These are phyloP conservation scores for Pteria penguin DNA, from an alignment of 2,888 invertebrate genomes.

Conservation along the genomic window DNA sequence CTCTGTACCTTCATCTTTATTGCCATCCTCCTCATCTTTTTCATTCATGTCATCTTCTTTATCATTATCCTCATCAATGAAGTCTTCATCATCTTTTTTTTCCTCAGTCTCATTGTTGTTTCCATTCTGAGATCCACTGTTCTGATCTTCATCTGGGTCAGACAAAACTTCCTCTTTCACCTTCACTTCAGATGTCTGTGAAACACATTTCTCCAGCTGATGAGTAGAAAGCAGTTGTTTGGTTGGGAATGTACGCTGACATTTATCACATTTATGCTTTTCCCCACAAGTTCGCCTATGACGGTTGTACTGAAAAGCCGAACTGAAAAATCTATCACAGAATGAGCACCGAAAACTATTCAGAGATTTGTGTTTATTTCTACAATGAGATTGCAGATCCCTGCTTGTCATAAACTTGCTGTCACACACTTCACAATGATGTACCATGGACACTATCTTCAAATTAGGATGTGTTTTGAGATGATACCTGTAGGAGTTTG, in stretches of 20 bases:
- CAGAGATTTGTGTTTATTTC: constrained; percentile 6
- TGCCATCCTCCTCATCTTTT: neutral
- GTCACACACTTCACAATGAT: constrained; percentile 23
- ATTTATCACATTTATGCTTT: neutral
- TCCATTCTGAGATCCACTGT: neutral
- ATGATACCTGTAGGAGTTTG: constrained; percentile 8
- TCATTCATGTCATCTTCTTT: neutral
- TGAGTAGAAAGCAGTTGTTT: neutral
- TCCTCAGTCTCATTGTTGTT: neutral
- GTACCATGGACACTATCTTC: neutral
- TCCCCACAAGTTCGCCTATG: neutral
- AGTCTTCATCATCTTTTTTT: neutral
- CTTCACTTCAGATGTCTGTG: neutral
- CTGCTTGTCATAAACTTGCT: neutral
- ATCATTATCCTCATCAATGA: neutral
- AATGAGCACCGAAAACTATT: constrained; percentile 1
- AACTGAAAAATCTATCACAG: neutral
- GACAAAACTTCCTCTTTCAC: neutral
- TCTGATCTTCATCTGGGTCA: neutral
- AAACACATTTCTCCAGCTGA: neutral
- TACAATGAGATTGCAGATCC: constrained; percentile 10
- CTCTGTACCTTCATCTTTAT: neutral
- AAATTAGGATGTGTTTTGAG: constrained; percentile 19
- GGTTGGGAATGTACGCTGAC: neutral
- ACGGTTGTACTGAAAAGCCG: neutral